Percentiles rank a stretch among this genome's conserved stretches.
Conservation (phyloP, 2,113 vertebrate genomes). For the Sapayoa aenigma region DNA sequence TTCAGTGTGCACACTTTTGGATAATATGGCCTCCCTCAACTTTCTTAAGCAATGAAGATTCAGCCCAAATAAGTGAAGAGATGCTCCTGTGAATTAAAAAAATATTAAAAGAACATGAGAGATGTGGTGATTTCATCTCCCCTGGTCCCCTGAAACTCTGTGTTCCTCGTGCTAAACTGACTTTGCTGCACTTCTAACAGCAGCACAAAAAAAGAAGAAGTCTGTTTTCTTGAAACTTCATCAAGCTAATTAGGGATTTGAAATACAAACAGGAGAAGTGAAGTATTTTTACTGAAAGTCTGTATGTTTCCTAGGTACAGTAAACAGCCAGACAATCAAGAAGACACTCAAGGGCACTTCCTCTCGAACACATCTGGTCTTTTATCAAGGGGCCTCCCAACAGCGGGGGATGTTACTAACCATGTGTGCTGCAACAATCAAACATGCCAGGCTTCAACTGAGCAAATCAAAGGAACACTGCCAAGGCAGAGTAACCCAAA, state of each 20-base stretch:
- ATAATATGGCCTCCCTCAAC: neutral
- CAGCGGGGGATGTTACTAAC: neutral
- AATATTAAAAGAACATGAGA: neutral
- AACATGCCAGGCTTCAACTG: neutral
- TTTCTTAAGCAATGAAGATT: neutral
- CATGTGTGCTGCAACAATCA: neutral
- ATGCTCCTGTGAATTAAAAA: neutral
- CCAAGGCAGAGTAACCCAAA: neutral
- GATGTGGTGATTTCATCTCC: neutral
- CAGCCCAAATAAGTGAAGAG: neutral
- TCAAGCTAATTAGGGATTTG: neutral
- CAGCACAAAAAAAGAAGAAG: neutral
- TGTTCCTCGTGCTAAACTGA: neutral
- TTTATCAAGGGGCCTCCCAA: neutral
- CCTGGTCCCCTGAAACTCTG: fast-evolving
- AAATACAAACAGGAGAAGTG: neutral
- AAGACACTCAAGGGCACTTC: neutral
- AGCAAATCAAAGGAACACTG: neutral
- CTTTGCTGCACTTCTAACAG: neutral
- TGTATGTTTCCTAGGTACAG: neutral
- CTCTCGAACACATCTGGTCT: neutral
- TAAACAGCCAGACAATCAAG: neutral
- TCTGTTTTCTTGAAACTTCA: neutral
- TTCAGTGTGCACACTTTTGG: neutral
- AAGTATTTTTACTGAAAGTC: neutral